Conservation (phyloP, 2,797 vertebrate species). For the Echiichthys vipera region DNA sequence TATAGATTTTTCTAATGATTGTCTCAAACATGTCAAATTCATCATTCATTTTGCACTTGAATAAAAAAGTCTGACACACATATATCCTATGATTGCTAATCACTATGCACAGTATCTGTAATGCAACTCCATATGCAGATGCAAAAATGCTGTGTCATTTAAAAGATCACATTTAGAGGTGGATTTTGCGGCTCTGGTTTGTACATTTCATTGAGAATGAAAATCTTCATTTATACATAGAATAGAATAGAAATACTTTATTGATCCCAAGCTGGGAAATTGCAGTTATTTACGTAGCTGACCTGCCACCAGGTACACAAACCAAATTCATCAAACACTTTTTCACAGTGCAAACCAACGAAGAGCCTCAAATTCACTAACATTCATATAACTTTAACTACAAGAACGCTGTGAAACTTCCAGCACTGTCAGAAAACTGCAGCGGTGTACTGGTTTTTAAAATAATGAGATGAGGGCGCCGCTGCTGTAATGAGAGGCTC, state of each 20-base stretch:
- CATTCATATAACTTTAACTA: neutral
- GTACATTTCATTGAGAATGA: neutral
- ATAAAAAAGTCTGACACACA: neutral
- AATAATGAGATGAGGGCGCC: slow-evolving; percentile 35
- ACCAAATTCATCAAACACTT: neutral
- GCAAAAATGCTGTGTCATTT: neutral
- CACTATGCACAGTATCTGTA: neutral
- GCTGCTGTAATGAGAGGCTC: slow-evolving; percentile 36
- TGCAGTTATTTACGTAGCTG: too few relatives aligned
- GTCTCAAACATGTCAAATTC: neutral
- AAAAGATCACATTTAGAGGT: neutral
- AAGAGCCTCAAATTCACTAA: neutral
- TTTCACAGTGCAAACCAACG: neutral
- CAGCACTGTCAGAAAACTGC: slow-evolving; percentile 19
- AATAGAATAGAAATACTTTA: too few relatives aligned
- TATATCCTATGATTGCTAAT: neutral
- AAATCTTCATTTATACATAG: neutral
- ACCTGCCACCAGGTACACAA: neutral
- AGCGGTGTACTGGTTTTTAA: neutral
- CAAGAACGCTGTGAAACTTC: neutral
- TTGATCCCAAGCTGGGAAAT: too few relatives aligned
- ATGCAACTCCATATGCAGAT: neutral
- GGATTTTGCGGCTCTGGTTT: neutral
- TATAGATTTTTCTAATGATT: neutral
- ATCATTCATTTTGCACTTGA: neutral